Percentiles rank a stretch among this genome's conserved stretches.
Evolutionary conservation across 2,113 vertebrate species (phyloP).

Genomic region (Pelobates fuscus): DNA sequence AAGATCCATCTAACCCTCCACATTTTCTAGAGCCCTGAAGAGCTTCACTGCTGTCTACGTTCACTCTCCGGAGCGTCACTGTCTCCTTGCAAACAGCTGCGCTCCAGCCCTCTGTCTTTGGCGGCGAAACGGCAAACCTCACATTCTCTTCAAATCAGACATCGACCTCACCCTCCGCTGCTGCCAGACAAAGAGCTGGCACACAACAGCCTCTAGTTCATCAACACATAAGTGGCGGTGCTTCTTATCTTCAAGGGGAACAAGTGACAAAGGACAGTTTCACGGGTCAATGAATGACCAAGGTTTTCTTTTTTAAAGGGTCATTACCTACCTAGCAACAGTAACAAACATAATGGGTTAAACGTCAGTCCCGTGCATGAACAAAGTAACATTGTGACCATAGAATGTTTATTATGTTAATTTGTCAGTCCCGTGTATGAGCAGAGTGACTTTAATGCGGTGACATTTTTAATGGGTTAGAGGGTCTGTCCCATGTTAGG

Average conservation of each 20-base stretch:
- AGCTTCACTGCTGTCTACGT: neutral
- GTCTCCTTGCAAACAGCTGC: slow-evolving; percentile 31
- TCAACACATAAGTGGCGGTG: slow-evolving; percentile 2
- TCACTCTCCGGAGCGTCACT: slow-evolving; percentile 1
- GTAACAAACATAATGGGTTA: too few species aligned
- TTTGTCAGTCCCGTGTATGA: too few species aligned
- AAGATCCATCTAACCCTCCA: neutral
- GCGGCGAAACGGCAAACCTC: slow-evolving; percentile 3
- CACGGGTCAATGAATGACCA: too few species aligned
- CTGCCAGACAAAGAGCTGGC: slow-evolving; percentile 10
- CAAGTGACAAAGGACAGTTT: neutral
- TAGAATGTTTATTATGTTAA: too few species aligned
- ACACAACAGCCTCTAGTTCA: neutral
- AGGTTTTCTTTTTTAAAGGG: too few species aligned
- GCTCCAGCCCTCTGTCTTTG: slow-evolving; percentile 20
- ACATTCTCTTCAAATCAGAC: slow-evolving; percentile 19
- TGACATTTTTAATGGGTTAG: too few species aligned
- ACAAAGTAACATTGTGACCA: too few species aligned
- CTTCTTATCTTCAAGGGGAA: too few species aligned
- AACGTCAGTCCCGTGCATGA: too few species aligned
- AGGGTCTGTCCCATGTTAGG: too few species aligned
- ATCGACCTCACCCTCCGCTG: neutral
- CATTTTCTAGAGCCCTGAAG: slow-evolving; percentile 27
- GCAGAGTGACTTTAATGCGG: too few species aligned
- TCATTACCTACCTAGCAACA: too few species aligned